Base-by-base conservation (phyloP, 2,888 invertebrate genomes). In the Polyploca ridens region DNA sequence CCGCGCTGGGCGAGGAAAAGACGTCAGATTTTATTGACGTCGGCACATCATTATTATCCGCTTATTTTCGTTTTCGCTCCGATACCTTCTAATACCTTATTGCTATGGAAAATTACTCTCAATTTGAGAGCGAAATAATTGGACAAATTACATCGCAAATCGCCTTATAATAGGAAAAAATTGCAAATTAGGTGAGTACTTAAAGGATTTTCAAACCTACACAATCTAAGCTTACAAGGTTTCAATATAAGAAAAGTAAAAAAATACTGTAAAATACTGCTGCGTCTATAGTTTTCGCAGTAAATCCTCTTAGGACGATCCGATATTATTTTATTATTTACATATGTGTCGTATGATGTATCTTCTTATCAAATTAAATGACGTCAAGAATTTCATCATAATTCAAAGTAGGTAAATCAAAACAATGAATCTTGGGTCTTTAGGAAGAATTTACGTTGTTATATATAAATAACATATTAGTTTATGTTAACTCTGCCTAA, bases 91-190 rank as follows among this genome's bases (percentile, higher is more conserved):
- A 85, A 89, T 87, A 77, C 82, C 82, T 80, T 79, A 74, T 81
- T 82, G 79, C 79, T 77, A 79, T 83, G 81, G 84, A 88, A 90
- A 87, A 89, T 90, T 89, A 86, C 85, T 77, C 80, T 78, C 84
- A 78, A 86, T 87, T 89, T 86, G 79, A 84, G 84, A 86, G 85
- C 81, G 85, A 83, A 86, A 90, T 93, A 90, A 93, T 90, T 90
- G 87, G 84, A 72, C 80, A 87, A 90, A 90, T 92, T 88, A 87
- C 82, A 75, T 77, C 72, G 74, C 71, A 88, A 91, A 91, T 89
- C 91, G 86, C 82, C 89, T 91, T 90, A 87, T 69, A 74, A 75
- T 72, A 78, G 76, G 71, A 86, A 90, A 88, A 86, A 84, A 79
- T 82, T 76, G 74, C 83, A 89, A 93, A 91, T 91, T 88, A 89